Conservation (phyloP, 2,797 vertebrate genomes). For the Gymnocypris eckloni region DNA sequence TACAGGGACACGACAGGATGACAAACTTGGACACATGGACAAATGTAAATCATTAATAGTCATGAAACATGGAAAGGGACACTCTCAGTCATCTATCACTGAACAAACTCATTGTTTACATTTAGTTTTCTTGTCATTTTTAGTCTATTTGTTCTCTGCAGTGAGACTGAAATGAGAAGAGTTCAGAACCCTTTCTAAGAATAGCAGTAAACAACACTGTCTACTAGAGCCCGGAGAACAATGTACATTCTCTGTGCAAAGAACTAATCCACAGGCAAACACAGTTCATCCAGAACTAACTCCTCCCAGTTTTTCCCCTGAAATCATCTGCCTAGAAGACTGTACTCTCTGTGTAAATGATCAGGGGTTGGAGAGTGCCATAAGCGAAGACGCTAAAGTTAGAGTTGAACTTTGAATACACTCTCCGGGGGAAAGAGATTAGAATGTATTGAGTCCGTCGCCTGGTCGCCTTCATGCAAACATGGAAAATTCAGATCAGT, state of each 20-base stretch:
- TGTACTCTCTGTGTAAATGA: constrained; percentile 42
- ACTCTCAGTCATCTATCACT: not conserved
- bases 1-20: constrained; percentile 64
- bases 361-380: constrained; percentile 25
- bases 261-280: constrained; percentile 20
- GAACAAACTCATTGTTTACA: not conserved
- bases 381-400: constrained; percentile 42
- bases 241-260: constrained; percentile 20
- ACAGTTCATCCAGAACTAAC: constrained; percentile 25
- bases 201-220: constrained; percentile 21
- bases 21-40: constrained; percentile 7
- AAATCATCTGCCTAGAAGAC: constrained; percentile 27
- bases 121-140: constrained; percentile 11
- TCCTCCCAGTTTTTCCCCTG: not conserved
- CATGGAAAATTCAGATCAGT: constrained; percentile 22
- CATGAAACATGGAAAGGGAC: not conserved
- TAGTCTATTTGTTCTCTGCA: constrained; percentile 1
- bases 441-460: not conserved
- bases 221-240: constrained; percentile 27
- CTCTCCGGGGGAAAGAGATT: constrained; percentile 40
- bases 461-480: not conserved
- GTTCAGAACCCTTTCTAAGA: constrained; percentile 20
- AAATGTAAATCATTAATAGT: not conserved
- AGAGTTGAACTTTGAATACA: constrained; percentile 49
- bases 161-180: not conserved